phyloP scores from a whole-genome alignment of 2,797 vertebrate species.

The Neomorphus geoffroyi region DNA sequence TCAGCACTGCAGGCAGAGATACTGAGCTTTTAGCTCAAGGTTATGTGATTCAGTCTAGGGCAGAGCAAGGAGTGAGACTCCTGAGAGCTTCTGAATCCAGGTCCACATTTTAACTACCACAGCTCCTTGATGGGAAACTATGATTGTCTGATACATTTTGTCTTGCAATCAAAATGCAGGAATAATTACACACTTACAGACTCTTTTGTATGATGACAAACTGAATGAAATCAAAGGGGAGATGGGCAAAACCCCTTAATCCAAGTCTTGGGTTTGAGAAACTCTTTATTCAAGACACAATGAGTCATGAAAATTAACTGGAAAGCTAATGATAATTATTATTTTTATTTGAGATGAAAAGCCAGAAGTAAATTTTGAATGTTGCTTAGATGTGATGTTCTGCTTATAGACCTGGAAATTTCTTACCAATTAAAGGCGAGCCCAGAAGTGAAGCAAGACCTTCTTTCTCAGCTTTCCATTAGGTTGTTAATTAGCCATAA shows the following conservation, averaged over 20 bases:
- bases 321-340: conserved; percentile 2
- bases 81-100: background rate
- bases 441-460: conserved; percentile 34
- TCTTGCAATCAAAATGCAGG: background rate
- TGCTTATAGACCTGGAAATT: conserved; percentile 31
- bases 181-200: background rate
- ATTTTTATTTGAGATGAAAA: conserved; percentile 22
- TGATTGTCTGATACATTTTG: background rate
- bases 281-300: background rate
- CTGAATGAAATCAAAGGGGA: background rate
- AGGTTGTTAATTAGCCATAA: conserved; percentile 46
- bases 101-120: background rate
- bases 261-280: background rate
- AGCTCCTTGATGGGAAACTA: background rate
- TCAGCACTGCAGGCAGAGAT: background rate
- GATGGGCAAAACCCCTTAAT: background rate
- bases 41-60: background rate
- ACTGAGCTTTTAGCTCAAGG: background rate
- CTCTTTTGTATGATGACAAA: background rate
- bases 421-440: conserved; percentile 24
- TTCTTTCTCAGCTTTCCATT: conserved; percentile 18
- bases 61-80: background rate
- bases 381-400: background rate
- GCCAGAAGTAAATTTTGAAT: background rate
- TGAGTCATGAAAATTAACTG: background rate